Percentiles rank a stretch among this genome's conserved stretches.
Evolutionary conservation across 53 echinoderm and acorn worm species (phyloP).

Genomic region (Echinarachnius parma): DNA sequence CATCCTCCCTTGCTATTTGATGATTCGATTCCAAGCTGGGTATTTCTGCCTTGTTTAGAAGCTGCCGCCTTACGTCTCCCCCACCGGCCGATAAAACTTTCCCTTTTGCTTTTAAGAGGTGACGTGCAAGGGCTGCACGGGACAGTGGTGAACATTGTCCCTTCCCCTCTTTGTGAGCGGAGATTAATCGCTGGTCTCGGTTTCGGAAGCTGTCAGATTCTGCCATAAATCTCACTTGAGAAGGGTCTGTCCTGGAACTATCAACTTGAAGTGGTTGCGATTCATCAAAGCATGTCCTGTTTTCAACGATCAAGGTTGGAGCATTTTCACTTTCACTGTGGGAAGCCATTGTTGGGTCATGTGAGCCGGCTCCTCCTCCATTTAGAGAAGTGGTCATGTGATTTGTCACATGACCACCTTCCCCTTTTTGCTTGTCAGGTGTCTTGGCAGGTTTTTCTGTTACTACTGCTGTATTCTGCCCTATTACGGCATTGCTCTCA

Average conservation of each 20-base stretch:
- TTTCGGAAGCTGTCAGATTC: neutral
- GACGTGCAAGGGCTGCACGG: constrained; percentile 1
- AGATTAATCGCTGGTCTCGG: constrained; percentile 5
- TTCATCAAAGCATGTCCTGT: neutral
- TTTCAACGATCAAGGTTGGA: neutral
- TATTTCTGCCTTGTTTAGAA: too few species aligned
- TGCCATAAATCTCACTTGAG: neutral
- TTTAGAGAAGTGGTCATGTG: neutral
- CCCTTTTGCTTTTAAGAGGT: constrained; percentile 31
- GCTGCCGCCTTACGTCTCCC: too few species aligned
- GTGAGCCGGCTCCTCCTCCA: too few species aligned
- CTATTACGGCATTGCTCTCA: too few species aligned
- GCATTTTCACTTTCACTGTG: constrained; percentile 12
- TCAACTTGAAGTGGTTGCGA: constrained; percentile 19
- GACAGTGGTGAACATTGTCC: neutral
- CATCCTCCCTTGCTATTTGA: too few species aligned
- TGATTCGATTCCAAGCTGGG: too few species aligned
- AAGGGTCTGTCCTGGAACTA: too few species aligned
- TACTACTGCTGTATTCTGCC: too few species aligned
- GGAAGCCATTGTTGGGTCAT: too few species aligned
- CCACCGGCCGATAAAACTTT: neutral
- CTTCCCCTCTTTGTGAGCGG: neutral
- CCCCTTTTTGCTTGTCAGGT: neutral
- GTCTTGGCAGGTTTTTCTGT: too few species aligned
- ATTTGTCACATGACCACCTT: neutral